These are phyloP conservation scores for Nemotelus nigrinus DNA, from an alignment of 2,888 invertebrate genomes.

Conservation along the genomic window DNA sequence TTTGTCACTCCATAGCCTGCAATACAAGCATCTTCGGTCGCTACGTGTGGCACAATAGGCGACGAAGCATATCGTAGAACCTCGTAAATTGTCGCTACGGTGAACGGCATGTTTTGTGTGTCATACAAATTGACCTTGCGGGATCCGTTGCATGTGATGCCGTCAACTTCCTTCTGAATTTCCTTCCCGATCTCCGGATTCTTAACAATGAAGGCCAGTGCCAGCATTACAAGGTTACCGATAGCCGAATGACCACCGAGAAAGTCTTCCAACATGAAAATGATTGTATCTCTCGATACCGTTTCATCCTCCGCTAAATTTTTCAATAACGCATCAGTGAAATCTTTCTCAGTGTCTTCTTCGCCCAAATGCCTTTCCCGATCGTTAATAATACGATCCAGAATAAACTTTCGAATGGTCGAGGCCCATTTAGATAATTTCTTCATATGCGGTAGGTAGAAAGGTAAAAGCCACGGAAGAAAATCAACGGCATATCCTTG, in stretches of 20 bases:
- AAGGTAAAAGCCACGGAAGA: slow-evolving; percentile 81
- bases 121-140: slow-evolving; percentile 74
- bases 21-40: slow-evolving; percentile 78
- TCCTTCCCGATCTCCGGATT: slow-evolving; percentile 73
- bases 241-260: slow-evolving; percentile 89
- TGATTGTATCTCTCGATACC: slow-evolving; percentile 80
- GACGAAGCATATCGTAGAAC: slow-evolving; percentile 82
- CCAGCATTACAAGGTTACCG: slow-evolving; percentile 83
- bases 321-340: slow-evolving; percentile 80
- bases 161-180: slow-evolving; percentile 76
- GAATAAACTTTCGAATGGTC: slow-evolving; percentile 77
- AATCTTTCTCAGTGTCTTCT: slow-evolving; percentile 75
- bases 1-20: slow-evolving; percentile 77
- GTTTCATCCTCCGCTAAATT: slow-evolving; percentile 73
- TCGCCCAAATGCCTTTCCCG: slow-evolving; percentile 64
- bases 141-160: slow-evolving; percentile 60
- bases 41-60: slow-evolving; percentile 90
- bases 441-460: slow-evolving; percentile 75
- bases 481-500: slow-evolving; percentile 89
- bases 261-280: slow-evolving; percentile 87
- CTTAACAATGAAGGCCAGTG: slow-evolving; percentile 74
- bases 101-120: slow-evolving; percentile 76
- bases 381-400: slow-evolving; percentile 74
- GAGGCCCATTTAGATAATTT: slow-evolving; percentile 76
- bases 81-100: slow-evolving; percentile 84